A percentile compares a stretch with the other conserved stretches of the same genome.
Conservation (phyloP, 2,797 vertebrate species). For the Choloepus didactylus region DNA sequence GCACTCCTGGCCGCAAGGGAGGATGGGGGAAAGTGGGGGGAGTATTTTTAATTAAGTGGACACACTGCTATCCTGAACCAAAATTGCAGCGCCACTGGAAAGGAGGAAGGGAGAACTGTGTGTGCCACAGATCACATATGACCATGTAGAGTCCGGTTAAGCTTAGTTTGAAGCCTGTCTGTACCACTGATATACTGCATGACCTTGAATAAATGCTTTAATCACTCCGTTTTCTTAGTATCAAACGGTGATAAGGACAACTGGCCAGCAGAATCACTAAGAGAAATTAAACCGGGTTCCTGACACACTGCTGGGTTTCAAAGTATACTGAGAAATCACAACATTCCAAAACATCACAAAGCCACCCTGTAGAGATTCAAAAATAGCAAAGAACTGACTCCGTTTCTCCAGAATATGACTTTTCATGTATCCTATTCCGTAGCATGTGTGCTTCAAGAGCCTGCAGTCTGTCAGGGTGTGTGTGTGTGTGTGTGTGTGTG, state of each 20-base stretch:
- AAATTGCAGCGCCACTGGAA: background rate
- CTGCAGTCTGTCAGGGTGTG: background rate
- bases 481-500: accelerated
- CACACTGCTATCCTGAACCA: background rate
- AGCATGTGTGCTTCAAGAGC: background rate
- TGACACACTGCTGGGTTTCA: background rate
- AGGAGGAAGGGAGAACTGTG: background rate
- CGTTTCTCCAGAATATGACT: background rate
- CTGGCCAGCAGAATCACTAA: background rate
- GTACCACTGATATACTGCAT: background rate
- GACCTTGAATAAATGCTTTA: background rate
- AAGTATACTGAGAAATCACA: background rate
- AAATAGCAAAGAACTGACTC: background rate
- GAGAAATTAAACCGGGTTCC: background rate
- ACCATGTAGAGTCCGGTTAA: background rate
- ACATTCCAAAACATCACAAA: conserved; percentile 4
- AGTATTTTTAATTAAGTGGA: background rate
- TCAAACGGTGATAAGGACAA: background rate
- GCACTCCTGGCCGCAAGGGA: background rate
- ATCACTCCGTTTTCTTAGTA: background rate
- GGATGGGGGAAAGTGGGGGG: background rate
- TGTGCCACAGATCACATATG: background rate
- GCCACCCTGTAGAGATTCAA: background rate
- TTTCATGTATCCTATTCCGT: background rate
- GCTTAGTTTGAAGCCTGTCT: background rate